Evolutionary conservation across 2,888 invertebrate genomes (phyloP), one percentile per base, ranked within the genome.

Genomic region (Hirtodrosophila alboralis): DNA sequence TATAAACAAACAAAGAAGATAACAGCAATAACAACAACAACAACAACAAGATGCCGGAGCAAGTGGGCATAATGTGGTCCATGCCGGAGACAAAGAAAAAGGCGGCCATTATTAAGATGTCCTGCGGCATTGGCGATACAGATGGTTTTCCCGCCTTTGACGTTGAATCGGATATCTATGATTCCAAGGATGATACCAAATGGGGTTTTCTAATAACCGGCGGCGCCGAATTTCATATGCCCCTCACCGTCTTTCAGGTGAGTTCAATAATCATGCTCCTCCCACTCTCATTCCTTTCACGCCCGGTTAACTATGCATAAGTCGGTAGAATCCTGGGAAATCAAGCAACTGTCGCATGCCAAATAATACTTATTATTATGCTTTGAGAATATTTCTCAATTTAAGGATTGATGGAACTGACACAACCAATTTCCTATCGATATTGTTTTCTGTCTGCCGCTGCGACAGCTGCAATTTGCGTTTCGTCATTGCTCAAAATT

Each of bases 161-260:
- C 54, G 86, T 88, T 10, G 90, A 90, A 8, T 89, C 89, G 38
- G 89, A 90, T 43, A 83, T 71, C 12, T 90, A 90, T 49, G 88
- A 86, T 26, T 73, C 84, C 26, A 89, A 89, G 69, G 89, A 90
- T 57, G 90, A 90, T 54, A 73, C 83, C n/a, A 87, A 87, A 58
- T 91, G 91, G 90, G 91, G 91, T 16, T 91, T 91, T 63, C 86
- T 91, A 48, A 89, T 91, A 65, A 91, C 91, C 38, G 91, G 91
- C 28, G 91, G 91, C 27, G 89, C 89, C 21, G 90, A 91, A 47
- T 91, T 91, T 75, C 90, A 90, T 49, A 91, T 91, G 91, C 91
- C 91, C 31, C 69, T 91, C 45, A 91, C 91, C 23, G 90, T 91
- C 27, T 91, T 91, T 80, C 91, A 91, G 88, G 91, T 91, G 75